A percentile compares a stretch with the other conserved stretches of the same genome.
phyloP scores from a whole-genome alignment of 2,113 vertebrate species.

The Varanus salvator region DNA sequence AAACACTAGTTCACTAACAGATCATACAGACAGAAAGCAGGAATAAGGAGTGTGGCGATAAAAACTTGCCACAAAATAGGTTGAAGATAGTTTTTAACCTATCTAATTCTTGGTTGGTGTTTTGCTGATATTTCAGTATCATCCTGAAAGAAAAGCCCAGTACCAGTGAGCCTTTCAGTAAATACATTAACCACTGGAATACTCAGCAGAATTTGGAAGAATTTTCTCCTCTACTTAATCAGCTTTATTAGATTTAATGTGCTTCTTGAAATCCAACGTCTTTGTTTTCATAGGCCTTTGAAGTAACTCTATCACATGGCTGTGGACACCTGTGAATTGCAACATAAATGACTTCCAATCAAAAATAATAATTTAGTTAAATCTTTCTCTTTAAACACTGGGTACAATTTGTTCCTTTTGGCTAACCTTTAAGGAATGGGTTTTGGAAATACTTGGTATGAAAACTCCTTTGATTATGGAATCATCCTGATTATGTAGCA shows the following conservation, averaged over 20 bases:
- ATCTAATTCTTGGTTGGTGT: constrained; percentile 45
- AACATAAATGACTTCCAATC: constrained; percentile 49
- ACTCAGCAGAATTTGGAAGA: constrained; percentile 24
- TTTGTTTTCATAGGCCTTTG: constrained; percentile 40
- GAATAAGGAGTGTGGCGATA: constrained; percentile 32
- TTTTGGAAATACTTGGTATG: neutral
- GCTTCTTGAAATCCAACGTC: constrained; percentile 57
- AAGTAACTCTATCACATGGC: constrained; percentile 55
- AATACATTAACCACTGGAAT: neutral
- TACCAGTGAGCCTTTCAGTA: constrained; percentile 50
- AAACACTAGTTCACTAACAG: constrained; percentile 43
- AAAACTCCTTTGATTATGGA: neutral
- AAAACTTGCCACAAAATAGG: neutral
- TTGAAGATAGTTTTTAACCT: constrained; percentile 18
- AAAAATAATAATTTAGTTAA: constrained; percentile 55
- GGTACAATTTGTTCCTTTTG: neutral
- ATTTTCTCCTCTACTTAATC: constrained; percentile 30
- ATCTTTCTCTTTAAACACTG: constrained; percentile 2
- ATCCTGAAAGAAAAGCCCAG: constrained; percentile 47
- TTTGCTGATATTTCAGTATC: constrained; percentile 28
- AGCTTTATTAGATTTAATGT: constrained; percentile 39
- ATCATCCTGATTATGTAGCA: neutral
- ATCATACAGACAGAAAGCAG: neutral
- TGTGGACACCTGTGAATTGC: constrained; percentile 67
- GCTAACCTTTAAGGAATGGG: neutral